phyloP scores from a whole-genome alignment of 2,113 vertebrate species.

The Catharus fuscescens region DNA sequence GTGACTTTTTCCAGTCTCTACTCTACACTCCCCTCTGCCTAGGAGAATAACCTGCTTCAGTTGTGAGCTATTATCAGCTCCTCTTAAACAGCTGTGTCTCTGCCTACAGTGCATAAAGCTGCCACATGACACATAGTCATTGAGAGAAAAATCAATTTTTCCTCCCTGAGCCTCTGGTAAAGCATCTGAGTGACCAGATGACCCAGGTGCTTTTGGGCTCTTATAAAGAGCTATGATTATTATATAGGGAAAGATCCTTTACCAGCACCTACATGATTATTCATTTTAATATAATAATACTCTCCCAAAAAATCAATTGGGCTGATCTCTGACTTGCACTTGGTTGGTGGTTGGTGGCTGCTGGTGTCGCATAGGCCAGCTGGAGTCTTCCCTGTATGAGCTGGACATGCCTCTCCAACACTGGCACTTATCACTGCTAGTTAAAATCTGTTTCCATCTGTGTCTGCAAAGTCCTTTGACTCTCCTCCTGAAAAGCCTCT shows the following conservation, averaged over 20 bases:
- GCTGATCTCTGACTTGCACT: background rate
- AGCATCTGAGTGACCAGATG: background rate
- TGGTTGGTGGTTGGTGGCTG: fast-evolving
- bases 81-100: background rate
- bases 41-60: background rate
- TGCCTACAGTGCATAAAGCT: background rate
- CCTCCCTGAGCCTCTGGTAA: background rate
- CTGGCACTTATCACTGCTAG: background rate
- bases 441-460: background rate
- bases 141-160: background rate
- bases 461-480: conserved; percentile 32
- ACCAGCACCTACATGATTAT: background rate
- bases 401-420: background rate
- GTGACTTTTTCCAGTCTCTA: background rate
- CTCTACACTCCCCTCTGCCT: background rate
- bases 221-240: background rate
- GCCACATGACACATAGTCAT: background rate
- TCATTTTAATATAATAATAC: background rate
- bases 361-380: background rate
- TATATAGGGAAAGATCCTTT: background rate
- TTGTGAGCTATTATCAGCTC: background rate
- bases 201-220: background rate
- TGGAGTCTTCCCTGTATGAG: background rate
- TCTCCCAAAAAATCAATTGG: background rate
- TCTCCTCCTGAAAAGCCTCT: conserved; percentile 10